Base-by-base conservation (phyloP, 2,797 vertebrate genomes). In the Falco columbarius region DNA sequence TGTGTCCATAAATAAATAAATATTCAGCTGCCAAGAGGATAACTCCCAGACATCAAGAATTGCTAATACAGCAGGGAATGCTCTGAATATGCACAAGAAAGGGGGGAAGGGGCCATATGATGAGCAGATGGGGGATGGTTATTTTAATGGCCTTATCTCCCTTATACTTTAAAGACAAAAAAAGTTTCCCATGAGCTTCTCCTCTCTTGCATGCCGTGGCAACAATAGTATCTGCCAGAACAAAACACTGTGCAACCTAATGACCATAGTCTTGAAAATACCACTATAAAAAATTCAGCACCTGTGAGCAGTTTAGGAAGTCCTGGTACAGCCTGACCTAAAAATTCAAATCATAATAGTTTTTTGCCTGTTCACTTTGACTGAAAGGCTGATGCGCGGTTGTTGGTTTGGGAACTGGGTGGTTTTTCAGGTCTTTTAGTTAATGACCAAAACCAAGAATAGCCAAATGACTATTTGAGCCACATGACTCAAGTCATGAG, bases 211-310 rank as follows among this genome's bases (percentile, higher is more conserved):
- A 63, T 94, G 32, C 86, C 85, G 84, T 95, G 91, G 96, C 92
- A 96, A 96, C 94, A 86, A 68, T 63, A 75, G 62, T 76, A 71
- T 94, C 81, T 96, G 84, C 91, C 92, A 86, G 95, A 95, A 77
- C 59, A 97, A 97, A 97, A 96, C 67, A 93, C 36, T 85, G 59
- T 13, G 17, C 80, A 95, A 55, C 65, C 61, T 93, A 97, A 96
- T 96, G 95, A 96, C 87, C 79, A 91, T 93, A 82, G 91, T 94
- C 91, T 96, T 97, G 94, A 95, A 97, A 97, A 95, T 84, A 81
- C 38, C 24, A 23, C 59, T 92, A 92, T 94, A 94, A 96, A 97
- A 97, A 89, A 95, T 96, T 93, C 91, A 95, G 59, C 87, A 93
- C 72, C 82, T 95, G 87, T 1, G 32, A 96, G 77, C 49, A 72